Percentiles rank a stretch among this genome's conserved stretches.
phyloP scores from a whole-genome alignment of 2,113 vertebrate species.

The Polyodon spathula region DNA sequence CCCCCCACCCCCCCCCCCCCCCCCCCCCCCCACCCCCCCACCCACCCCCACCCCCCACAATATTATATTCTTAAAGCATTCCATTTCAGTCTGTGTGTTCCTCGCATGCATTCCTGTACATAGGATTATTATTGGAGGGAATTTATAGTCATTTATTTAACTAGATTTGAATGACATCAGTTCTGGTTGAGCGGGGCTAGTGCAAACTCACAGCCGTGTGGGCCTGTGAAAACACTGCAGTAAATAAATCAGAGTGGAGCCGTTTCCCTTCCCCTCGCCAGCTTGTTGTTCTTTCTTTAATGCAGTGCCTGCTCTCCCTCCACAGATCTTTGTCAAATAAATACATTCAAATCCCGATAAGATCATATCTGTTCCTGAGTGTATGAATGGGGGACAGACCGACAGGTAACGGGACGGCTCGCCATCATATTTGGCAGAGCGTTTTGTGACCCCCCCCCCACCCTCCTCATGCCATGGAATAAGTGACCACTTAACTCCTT shows the following conservation, averaged over 20 bases:
- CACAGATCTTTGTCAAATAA: neutral
- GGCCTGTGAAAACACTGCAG: slow-evolving; percentile 79
- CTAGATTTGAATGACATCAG: slow-evolving; percentile 76
- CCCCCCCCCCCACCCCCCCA: no score
- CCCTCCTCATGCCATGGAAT: no score
- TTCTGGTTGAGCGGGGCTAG: slow-evolving; percentile 73
- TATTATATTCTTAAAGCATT: slow-evolving; percentile 60
- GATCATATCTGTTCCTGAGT: neutral
- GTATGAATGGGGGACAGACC: no score
- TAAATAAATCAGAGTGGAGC: slow-evolving; percentile 76
- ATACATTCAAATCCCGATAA: neutral
- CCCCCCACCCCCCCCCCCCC: slow-evolving; percentile 27
- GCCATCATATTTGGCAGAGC: no score
- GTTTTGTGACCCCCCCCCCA: no score
- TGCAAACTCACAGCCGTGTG: slow-evolving; percentile 67
- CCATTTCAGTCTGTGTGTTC: slow-evolving; percentile 51
- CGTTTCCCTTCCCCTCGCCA: neutral
- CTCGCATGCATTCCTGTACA: slow-evolving; percentile 66
- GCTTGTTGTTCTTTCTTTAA: slow-evolving; percentile 13
- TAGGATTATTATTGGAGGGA: slow-evolving; percentile 78
- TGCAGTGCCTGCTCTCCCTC: neutral
- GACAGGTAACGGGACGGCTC: no score
- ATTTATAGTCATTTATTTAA: slow-evolving; percentile 90
- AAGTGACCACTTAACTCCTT: no score
- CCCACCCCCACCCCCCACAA: no score